Evolutionary conservation across 2,113 vertebrate genomes (phyloP).

Genomic region (Arothron firmamentum): DNA sequence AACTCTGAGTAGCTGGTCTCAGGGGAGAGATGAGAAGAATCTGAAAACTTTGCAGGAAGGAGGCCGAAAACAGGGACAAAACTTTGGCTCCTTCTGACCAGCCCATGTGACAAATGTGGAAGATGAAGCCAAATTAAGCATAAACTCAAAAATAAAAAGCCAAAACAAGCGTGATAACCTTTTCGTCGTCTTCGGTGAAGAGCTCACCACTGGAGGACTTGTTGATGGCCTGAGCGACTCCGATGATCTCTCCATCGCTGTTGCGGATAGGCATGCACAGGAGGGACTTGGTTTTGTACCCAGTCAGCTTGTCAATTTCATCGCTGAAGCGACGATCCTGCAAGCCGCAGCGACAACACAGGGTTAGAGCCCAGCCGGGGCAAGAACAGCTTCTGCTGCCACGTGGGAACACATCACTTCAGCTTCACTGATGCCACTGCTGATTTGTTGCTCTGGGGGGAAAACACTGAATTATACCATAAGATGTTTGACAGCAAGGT

Average conservation of each 20-base stretch:
- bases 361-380: conserved; percentile 11
- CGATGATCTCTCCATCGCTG: conserved; percentile 95
- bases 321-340: conserved; percentile 97
- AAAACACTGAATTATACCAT: too few species aligned
- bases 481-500: background rate
- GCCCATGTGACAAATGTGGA: too few species aligned
- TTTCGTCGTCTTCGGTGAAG: conserved; percentile 95
- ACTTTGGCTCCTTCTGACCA: too few species aligned
- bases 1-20: too few species aligned
- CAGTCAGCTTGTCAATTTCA: conserved; percentile 97
- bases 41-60: too few species aligned
- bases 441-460: background rate
- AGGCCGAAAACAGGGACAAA: too few species aligned
- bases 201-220: conserved; percentile 88
- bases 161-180: conserved; percentile 74
- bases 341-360: conserved; percentile 28
- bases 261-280: conserved; percentile 95
- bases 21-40: too few species aligned
- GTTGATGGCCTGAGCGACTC: conserved; percentile 97
- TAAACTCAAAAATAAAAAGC: background rate
- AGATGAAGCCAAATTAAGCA: too few species aligned
- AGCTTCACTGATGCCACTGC: too few species aligned
- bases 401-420: conserved; percentile 11
- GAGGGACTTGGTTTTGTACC: conserved; percentile 97
- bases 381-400: conserved; percentile 4